phyloP scores from a whole-genome alignment of 1,140 invertebrate genomes.

The Sminthurides bifidus region DNA sequence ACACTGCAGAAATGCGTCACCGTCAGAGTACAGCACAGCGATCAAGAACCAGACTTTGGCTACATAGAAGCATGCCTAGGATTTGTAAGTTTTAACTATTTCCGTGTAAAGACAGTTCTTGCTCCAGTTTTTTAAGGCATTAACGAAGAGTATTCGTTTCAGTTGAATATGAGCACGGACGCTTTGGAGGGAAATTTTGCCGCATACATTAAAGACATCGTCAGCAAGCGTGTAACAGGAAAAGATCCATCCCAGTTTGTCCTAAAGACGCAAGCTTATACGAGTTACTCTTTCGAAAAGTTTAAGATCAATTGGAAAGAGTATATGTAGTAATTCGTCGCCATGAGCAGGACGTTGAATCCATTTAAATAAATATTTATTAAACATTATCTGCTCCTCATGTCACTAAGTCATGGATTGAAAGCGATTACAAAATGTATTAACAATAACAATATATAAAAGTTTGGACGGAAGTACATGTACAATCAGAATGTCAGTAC shows the following conservation, averaged over 20 bases:
- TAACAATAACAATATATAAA: too few species aligned
- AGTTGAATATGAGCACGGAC: slow-evolving; percentile 57
- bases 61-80: slow-evolving; percentile 52
- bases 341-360: too few species aligned
- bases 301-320: slow-evolving; percentile 43
- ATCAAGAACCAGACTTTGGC: slow-evolving; percentile 55
- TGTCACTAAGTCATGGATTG: too few species aligned
- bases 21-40: slow-evolving; percentile 51
- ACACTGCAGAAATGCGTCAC: slow-evolving; percentile 54
- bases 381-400: too few species aligned
- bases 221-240: slow-evolving; percentile 47
- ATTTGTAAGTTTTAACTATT: slow-evolving; percentile 40
- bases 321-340: too few species aligned
- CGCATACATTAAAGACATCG: slow-evolving; percentile 49
- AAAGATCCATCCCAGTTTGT: slow-evolving; percentile 48
- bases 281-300: slow-evolving; percentile 48
- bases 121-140: background rate
- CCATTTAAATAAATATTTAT: too few species aligned
- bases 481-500: too few species aligned
- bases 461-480: too few species aligned
- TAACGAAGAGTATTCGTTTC: slow-evolving; percentile 32
- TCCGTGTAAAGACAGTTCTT: background rate
- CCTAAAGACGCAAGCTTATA: slow-evolving; percentile 43
- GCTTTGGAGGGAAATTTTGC: slow-evolving; percentile 59
- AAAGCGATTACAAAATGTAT: too few species aligned